phyloP scores from a whole-genome alignment of 2,113 vertebrate genomes.

The Rhodinocichla rosea region DNA sequence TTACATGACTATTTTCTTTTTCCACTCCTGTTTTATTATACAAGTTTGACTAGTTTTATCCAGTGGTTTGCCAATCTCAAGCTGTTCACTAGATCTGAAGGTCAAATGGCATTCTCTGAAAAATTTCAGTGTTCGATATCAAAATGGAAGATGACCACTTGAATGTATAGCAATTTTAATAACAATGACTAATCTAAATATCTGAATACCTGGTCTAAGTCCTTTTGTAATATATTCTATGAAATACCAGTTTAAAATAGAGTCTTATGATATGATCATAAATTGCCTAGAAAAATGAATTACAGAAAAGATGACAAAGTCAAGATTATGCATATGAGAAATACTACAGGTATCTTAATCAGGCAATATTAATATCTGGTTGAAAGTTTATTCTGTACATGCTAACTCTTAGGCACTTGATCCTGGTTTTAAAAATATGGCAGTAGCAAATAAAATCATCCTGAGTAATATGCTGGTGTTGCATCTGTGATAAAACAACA shows the following conservation, averaged over 20 bases:
- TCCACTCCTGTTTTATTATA: neutral
- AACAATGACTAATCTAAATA: neutral
- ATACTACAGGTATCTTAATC: neutral
- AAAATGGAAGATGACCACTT: neutral
- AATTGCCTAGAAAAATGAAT: neutral
- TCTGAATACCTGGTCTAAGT: neutral
- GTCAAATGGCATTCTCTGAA: neutral
- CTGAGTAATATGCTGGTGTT: neutral
- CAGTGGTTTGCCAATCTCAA: neutral
- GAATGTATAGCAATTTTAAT: neutral
- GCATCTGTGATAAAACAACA: neutral
- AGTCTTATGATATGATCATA: neutral
- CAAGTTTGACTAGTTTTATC: neutral
- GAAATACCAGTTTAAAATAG: neutral
- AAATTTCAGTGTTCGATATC: neutral
- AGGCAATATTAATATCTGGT: neutral
- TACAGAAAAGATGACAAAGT: neutral
- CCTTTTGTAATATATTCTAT: neutral
- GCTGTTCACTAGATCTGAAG: neutral
- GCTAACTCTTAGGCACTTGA: neutral
- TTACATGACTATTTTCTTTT: neutral
- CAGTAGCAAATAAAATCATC: neutral
- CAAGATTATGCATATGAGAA: neutral
- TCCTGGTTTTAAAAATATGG: neutral
- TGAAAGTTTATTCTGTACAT: neutral